These are phyloP conservation scores for Catostomus latipinnis DNA, from an alignment of 2,797 vertebrate species.

Conservation along the genomic window DNA sequence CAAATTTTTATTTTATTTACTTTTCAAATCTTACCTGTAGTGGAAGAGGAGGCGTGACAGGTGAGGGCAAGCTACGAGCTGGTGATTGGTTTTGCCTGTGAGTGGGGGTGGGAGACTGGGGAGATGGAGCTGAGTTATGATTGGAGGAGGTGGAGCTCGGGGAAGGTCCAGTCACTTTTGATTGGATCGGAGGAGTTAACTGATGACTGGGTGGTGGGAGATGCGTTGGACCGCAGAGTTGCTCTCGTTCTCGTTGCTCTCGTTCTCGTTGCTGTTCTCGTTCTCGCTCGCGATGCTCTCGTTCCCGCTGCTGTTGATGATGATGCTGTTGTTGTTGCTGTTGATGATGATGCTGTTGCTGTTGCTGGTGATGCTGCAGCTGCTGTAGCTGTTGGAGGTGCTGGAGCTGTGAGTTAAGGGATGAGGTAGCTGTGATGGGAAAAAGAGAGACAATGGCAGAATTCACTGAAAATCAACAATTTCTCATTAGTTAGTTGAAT, in stretches of 20 bases:
- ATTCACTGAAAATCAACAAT: neutral
- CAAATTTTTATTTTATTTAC: no score
- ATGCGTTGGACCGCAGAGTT: slow-evolving; percentile 68
- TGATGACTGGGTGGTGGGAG: slow-evolving; percentile 78
- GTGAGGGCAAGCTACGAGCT: slow-evolving; percentile 90
- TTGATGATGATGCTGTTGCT: slow-evolving; percentile 81
- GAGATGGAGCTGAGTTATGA: slow-evolving; percentile 69
- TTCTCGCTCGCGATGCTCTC: slow-evolving; percentile 70
- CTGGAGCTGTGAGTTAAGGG: slow-evolving; percentile 97
- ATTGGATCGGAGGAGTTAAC: slow-evolving; percentile 78
- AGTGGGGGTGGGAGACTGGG: slow-evolving; percentile 82
- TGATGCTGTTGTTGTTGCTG: slow-evolving; percentile 73
- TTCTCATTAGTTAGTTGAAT: neutral
- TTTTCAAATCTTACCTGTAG: slow-evolving; percentile 81
- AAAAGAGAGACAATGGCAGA: slow-evolving; percentile 22
- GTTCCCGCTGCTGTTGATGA: slow-evolving; percentile 69
- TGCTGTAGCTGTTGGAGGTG: slow-evolving; percentile 98
- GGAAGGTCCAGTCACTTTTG: slow-evolving; percentile 75
- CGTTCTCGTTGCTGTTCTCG: slow-evolving; percentile 74
- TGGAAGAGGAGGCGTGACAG: slow-evolving; percentile 91
- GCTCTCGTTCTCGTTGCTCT: slow-evolving; percentile 72
- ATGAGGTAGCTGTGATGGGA: slow-evolving; percentile 94
- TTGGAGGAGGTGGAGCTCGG: slow-evolving; percentile 69
- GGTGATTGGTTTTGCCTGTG: slow-evolving; percentile 90
- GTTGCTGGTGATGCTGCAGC: slow-evolving; percentile 90